Percentiles rank a stretch among this genome's conserved stretches.
Conservation (phyloP, 2,113 vertebrate species). For the Oryzias curvinotus region DNA sequence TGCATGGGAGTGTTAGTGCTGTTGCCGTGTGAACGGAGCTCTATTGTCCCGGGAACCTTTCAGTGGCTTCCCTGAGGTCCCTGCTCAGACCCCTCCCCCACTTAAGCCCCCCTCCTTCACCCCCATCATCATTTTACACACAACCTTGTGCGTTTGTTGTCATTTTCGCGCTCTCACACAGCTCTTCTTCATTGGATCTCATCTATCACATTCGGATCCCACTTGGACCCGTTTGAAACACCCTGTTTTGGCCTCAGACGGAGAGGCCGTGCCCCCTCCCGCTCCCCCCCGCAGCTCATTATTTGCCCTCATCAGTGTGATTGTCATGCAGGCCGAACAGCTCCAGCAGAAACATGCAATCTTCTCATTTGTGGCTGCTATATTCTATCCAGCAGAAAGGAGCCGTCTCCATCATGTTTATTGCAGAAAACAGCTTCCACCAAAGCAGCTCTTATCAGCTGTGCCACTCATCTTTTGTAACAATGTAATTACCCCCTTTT, state of each 20-base stretch:
- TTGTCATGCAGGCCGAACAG: conserved; percentile 59
- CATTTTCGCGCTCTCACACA: conserved; percentile 9
- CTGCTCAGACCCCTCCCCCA: conserved; percentile 55
- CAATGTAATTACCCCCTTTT: conserved; percentile 57
- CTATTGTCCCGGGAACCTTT: conserved; percentile 82
- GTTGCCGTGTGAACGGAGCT: conserved; percentile 80
- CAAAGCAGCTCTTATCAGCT: conserved; percentile 13
- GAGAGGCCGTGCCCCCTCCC: conserved; percentile 17
- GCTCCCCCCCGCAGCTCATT: conserved; percentile 50
- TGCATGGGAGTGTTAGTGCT: conserved; percentile 71
- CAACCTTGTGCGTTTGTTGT: conserved; percentile 5
- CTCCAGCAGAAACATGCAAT: conserved; percentile 56
- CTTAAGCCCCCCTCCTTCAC: conserved; percentile 19
- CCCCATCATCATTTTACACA: conserved; percentile 27
- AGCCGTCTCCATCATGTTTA: conserved; percentile 13
- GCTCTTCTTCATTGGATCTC: conserved; percentile 27
- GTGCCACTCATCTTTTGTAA: conserved; percentile 37
- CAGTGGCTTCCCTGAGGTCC: conserved; percentile 77
- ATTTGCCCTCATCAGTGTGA: conserved; percentile 68
- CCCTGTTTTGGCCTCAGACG: conserved; percentile 24
- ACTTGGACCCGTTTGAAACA: conserved; percentile 18
- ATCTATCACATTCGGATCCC: conserved; percentile 29
- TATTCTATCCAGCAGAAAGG: conserved; percentile 9
- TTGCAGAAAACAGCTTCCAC: background rate
- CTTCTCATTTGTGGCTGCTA: conserved; percentile 50